Base-by-base conservation (phyloP, 2,113 vertebrate species). In the Phycodurus eques region DNA sequence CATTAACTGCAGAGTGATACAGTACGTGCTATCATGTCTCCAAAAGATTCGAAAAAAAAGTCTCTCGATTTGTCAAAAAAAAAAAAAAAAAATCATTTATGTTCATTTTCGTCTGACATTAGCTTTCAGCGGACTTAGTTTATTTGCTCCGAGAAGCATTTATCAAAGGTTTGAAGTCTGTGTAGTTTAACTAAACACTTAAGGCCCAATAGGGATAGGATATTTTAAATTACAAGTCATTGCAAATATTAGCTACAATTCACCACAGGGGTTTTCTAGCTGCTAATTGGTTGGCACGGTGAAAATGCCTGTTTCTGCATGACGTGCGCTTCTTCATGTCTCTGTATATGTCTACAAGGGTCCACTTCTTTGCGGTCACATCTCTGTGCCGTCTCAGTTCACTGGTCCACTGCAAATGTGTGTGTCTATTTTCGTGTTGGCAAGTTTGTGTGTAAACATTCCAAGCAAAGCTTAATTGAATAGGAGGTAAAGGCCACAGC, bases 391-490 rank as follows among this genome's bases (percentile, higher is more conserved):
- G 60, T 82, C 75, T 83, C 75, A 61, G 72, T 75, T 75, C 75
- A 62, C 49, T 5, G 14, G 53, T 10, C 4, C 64, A 70, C 66
- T 78, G 70, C 79, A 73, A 78, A 71, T 81, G 71, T 68, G 59
- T 71, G 61, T 56, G 20, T 17, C 15, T 66, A 57, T 78, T 44
- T 64, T 39, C 76, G 53, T 73, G 11, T 56, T 1, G 47, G 35
- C 59, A 68, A 68, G 20, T 75, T 22, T 72, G 54, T 44, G 8
- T 47, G 35, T 67, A 72, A 57, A 74, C 63, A 43, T 74, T 49
- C 70, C 53, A 70, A 47, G 44, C 69, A 46, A 35, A 69, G 69
- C 68, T 77, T 90, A 88, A 90, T 89, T 90, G 86, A 89, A 86
- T 77, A 77, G 76, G 71, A 81, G 79, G 76, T 72, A 81, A 82